Percentiles rank a stretch among this genome's conserved stretches.
Conservation (phyloP, 64 coral and sea anemone species). For the Dendrophyllia cribrosa region DNA sequence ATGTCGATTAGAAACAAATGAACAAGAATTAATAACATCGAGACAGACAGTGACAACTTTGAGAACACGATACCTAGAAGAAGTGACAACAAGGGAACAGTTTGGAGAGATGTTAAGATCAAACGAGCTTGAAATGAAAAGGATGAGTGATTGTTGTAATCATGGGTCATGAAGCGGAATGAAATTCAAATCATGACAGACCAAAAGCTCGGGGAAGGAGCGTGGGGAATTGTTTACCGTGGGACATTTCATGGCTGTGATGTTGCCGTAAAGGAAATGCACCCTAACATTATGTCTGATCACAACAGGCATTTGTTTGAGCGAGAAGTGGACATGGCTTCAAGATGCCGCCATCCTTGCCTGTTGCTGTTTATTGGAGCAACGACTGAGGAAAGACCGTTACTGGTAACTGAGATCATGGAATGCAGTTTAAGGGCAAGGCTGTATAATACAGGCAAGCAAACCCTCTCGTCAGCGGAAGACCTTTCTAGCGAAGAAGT, state of each 20-base stretch:
- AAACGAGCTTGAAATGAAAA: too few species aligned
- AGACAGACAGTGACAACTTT: too few species aligned
- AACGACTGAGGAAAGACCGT: constrained; percentile 38
- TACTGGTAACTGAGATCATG: constrained; percentile 72
- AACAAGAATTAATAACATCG: too few species aligned
- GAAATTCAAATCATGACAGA: neutral
- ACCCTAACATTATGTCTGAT: neutral
- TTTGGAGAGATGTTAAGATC: too few species aligned
- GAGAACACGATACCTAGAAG: too few species aligned
- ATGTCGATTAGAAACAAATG: too few species aligned
- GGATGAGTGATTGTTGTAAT: neutral
- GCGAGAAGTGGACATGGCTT: constrained; percentile 71
- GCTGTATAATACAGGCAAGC: neutral
- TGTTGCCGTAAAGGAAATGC: constrained; percentile 69
- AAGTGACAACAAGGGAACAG: too few species aligned
- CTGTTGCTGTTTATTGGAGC: constrained; percentile 87
- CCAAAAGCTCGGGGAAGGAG: constrained; percentile 27
- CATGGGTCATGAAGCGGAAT: constrained; percentile 43
- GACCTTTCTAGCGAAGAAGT: neutral
- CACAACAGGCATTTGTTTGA: constrained; percentile 16
- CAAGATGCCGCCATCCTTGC: constrained; percentile 71
- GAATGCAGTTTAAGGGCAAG: constrained; percentile 44
- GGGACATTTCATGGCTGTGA: constrained; percentile 48
- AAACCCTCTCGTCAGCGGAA: neutral
- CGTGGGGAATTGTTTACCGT: constrained; percentile 42